Evolutionary conservation across 2,888 invertebrate genomes (phyloP).

Genomic region (Drosophila nigricruria): DNA sequence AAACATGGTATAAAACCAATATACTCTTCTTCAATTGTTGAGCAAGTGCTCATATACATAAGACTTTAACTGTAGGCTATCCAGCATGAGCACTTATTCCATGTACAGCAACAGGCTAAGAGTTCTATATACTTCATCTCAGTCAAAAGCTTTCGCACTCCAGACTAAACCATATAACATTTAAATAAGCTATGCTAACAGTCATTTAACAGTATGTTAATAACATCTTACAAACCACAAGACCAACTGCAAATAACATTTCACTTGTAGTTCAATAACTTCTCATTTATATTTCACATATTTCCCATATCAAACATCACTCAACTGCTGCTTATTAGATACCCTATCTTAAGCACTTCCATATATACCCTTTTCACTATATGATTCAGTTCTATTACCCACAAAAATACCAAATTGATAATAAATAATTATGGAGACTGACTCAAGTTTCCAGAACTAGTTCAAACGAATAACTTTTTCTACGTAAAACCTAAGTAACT

Average conservation of each 20-base stretch:
- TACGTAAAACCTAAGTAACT: neutral
- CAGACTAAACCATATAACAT: too few relatives aligned
- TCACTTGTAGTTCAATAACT: neutral
- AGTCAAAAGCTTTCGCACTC: too few relatives aligned
- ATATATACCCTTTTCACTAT: neutral
- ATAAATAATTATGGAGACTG: neutral
- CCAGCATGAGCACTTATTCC: neutral
- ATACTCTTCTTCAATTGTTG: neutral
- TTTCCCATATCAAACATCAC: neutral
- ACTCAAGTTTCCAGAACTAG: neutral
- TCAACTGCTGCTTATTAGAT: neutral
- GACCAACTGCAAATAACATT: too few relatives aligned
- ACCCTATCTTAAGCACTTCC: neutral
- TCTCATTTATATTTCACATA: neutral
- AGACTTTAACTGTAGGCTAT: neutral
- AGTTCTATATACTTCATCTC: too few relatives aligned
- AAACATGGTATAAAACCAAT: neutral
- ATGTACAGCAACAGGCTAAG: too few relatives aligned
- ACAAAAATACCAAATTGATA: neutral
- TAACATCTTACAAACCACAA: neutral
- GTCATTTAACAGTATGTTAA: neutral
- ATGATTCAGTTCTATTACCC: constrained; percentile 17
- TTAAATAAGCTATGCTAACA: neutral
- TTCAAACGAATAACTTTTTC: constrained; percentile 8
- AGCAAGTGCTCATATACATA: neutral